Evolutionary conservation across 1,140 invertebrate genomes (phyloP).

Genomic region (Spodoptera frugiperda): DNA sequence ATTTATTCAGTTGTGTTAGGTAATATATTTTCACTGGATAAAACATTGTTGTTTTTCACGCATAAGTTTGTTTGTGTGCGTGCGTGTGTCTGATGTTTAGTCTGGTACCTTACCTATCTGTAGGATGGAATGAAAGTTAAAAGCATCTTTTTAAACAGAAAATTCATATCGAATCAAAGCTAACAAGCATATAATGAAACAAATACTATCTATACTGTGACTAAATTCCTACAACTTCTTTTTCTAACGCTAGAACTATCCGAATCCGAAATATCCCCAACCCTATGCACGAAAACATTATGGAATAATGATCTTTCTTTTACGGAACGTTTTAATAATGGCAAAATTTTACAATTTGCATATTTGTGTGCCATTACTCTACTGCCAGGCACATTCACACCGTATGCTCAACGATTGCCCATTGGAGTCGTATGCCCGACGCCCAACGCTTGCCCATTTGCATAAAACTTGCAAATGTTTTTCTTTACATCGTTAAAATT

Average conservation of each 20-base stretch:
- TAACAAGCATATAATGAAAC: too few species aligned
- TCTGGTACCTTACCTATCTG: too few species aligned
- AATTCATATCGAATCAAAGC: too few species aligned
- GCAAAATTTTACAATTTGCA: constrained; percentile 57
- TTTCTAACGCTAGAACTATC: neutral
- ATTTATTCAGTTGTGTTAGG: too few species aligned
- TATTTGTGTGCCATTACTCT: constrained; percentile 56
- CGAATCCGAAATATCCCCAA: constrained; percentile 5
- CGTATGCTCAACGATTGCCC: constrained; percentile 44
- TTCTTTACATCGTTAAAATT: neutral
- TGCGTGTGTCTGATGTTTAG: too few species aligned
- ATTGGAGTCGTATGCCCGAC: constrained; percentile 48
- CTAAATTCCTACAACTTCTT: too few species aligned
- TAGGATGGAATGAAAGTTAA: too few species aligned
- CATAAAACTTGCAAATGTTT: constrained; percentile 19
- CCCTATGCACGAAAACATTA: constrained; percentile 47
- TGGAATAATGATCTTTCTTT: constrained; percentile 54
- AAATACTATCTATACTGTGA: too few species aligned
- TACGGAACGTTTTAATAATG: constrained; percentile 54
- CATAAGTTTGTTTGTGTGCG: too few species aligned
- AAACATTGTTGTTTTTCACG: too few species aligned
- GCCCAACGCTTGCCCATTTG: constrained; percentile 39
- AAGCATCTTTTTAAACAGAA: too few species aligned
- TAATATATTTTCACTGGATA: too few species aligned
- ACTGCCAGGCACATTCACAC: constrained; percentile 47